Evolutionary conservation across 2,797 vertebrate species (phyloP).

Genomic region (Vipera ursinii): DNA sequence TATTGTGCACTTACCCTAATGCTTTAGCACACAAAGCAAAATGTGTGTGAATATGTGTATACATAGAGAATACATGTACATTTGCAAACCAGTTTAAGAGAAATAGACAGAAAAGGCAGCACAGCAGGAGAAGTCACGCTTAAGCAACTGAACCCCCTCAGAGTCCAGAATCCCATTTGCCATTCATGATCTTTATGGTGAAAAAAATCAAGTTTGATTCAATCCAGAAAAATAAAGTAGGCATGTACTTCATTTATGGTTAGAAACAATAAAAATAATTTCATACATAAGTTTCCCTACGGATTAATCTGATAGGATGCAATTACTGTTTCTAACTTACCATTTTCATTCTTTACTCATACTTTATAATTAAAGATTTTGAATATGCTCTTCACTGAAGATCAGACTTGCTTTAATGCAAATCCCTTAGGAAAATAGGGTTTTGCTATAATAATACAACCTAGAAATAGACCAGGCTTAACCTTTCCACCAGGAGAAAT

Average conservation of each 20-base stretch:
- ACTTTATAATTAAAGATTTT: conserved; percentile 22
- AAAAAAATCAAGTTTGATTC: conserved; percentile 34
- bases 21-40: conserved; percentile 47
- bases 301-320: conserved; percentile 4
- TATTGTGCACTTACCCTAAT: conserved; percentile 67
- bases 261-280: neutral
- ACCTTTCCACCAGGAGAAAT: neutral
- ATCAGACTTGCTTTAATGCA: conserved; percentile 16
- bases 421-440: neutral
- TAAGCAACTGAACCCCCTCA: conserved; percentile 52
- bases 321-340: neutral
- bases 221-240: conserved; percentile 36
- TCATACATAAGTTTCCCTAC: neutral
- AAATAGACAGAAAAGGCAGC: conserved; percentile 55
- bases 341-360: neutral
- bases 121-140: conserved; percentile 53
- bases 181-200: conserved; percentile 47
- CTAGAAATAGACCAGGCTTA: conserved; percentile 1
- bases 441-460: neutral
- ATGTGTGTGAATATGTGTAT: neutral
- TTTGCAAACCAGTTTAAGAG: conserved; percentile 69
- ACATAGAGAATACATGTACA: conserved; percentile 11
- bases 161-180: conserved; percentile 51
- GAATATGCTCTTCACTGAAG: neutral
- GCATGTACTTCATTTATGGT: conserved; percentile 1